phyloP scores from a whole-genome alignment of 2,797 vertebrate genomes.

The Lepus oiostolus region DNA sequence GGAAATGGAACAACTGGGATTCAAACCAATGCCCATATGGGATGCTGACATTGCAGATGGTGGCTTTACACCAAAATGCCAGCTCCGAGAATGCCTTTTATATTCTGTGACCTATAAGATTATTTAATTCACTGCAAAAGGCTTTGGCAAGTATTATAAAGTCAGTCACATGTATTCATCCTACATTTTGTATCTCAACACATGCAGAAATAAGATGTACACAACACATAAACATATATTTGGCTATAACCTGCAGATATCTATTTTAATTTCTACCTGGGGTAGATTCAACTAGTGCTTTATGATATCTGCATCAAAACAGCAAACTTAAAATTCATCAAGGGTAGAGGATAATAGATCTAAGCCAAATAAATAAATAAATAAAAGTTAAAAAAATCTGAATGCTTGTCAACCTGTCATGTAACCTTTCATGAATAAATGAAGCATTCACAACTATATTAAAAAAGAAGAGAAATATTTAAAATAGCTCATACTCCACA shows the following conservation, averaged over 20 bases:
- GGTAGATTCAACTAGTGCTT: constrained; percentile 36
- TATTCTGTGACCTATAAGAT: no score
- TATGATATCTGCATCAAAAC: constrained; percentile 27
- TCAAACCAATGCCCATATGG: no score
- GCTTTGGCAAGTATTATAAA: no score
- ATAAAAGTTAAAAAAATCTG: background rate
- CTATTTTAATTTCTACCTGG: constrained; percentile 54
- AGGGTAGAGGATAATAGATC: background rate
- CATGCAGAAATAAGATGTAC: constrained; percentile 15
- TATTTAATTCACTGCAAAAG: no score
- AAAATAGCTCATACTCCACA: constrained; percentile 56
- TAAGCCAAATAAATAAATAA: constrained; percentile 32
- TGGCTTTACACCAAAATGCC: no score
- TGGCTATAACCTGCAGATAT: background rate
- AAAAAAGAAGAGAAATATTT: constrained; percentile 72
- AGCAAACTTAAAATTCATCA: constrained; percentile 53
- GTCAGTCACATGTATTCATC: constrained; percentile 5
- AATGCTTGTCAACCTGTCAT: background rate
- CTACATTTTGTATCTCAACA: constrained; percentile 46
- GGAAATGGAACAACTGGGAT: no score
- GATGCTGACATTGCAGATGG: no score
- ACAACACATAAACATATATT: constrained; percentile 39
- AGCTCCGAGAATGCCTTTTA: no score
- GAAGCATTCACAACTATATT: constrained; percentile 65
- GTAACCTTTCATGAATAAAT: constrained; percentile 40